These are phyloP conservation scores for Iselma pallidipennis DNA, from an alignment of 2,888 invertebrate species.

Conservation along the genomic window DNA sequence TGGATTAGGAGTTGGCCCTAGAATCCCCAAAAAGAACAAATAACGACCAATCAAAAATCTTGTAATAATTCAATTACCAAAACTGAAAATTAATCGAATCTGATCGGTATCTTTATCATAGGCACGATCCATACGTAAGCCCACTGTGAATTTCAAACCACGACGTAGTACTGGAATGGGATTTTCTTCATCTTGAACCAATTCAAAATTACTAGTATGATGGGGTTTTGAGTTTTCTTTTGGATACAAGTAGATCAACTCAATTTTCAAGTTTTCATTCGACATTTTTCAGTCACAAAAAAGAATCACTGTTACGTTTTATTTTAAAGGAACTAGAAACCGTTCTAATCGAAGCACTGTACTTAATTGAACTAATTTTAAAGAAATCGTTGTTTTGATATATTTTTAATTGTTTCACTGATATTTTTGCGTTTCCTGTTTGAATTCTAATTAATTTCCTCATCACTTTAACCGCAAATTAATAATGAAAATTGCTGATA, in stretches of 20 bases:
- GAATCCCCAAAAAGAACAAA: conserved; percentile 1
- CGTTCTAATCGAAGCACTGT: not conserved
- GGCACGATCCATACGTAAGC: conserved; percentile 61
- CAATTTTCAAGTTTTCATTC: conserved; percentile 49
- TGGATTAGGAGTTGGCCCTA: conserved; percentile 58
- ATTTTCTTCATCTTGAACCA: conserved; percentile 65
- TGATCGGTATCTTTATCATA: conserved; percentile 66
- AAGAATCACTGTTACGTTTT: not conserved
- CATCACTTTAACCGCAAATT: not conserved
- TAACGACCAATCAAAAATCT: not conserved
- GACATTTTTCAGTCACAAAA: not conserved
- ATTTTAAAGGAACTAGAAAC: not conserved
- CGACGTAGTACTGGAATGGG: conserved; percentile 70
- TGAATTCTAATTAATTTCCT: conserved; percentile 9
- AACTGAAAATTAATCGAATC: conserved; percentile 69
- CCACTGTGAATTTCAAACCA: conserved; percentile 73
- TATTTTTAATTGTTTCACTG: not conserved
- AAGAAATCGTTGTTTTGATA: not conserved
- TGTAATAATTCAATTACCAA: conserved; percentile 57
- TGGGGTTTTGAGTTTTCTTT: conserved; percentile 70
- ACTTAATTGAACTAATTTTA: not conserved
- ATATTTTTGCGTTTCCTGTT: conserved; percentile 11
- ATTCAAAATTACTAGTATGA: conserved; percentile 70
- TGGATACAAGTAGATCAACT: conserved; percentile 67
- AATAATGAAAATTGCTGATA: not conserved